Conservation (phyloP, 2,113 vertebrate genomes). For the Lichenostomus cassidix region DNA sequence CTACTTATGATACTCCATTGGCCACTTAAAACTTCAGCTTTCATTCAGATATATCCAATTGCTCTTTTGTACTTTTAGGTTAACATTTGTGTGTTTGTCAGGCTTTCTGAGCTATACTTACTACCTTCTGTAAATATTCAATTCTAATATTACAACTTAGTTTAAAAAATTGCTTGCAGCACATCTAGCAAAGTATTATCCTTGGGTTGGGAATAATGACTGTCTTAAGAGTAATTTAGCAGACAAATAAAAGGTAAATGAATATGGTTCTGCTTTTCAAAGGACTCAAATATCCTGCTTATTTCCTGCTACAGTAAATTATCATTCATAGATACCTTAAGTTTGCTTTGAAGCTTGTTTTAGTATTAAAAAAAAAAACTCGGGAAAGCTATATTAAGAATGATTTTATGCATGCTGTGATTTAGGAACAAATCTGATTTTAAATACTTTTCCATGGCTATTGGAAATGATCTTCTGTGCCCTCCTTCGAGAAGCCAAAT, state of each 20-base stretch:
- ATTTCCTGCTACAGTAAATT: neutral
- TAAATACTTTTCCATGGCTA: neutral
- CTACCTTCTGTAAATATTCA: slow-evolving; percentile 11
- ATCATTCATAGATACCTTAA: neutral
- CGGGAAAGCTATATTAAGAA: neutral
- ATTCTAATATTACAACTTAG: neutral
- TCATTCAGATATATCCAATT: neutral
- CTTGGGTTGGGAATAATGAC: neutral
- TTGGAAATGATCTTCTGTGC: neutral
- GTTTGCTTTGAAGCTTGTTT: neutral
- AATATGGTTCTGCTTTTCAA: slow-evolving; percentile 10
- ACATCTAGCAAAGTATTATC: neutral
- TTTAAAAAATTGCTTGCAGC: slow-evolving; percentile 9
- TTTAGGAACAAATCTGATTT: neutral
- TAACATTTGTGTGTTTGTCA: neutral
- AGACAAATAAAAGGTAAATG: neutral
- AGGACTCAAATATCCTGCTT: neutral
- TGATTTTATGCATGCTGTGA: neutral
- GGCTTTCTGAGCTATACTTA: slow-evolving; percentile 13
- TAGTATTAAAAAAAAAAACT: neutral
- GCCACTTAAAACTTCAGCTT: neutral
- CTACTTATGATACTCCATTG: neutral
- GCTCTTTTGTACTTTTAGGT: neutral
- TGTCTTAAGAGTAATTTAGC: neutral
- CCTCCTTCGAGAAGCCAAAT: neutral